Base-by-base conservation (phyloP, 1,140 invertebrate species). In the Euwallacea fornicatus region DNA sequence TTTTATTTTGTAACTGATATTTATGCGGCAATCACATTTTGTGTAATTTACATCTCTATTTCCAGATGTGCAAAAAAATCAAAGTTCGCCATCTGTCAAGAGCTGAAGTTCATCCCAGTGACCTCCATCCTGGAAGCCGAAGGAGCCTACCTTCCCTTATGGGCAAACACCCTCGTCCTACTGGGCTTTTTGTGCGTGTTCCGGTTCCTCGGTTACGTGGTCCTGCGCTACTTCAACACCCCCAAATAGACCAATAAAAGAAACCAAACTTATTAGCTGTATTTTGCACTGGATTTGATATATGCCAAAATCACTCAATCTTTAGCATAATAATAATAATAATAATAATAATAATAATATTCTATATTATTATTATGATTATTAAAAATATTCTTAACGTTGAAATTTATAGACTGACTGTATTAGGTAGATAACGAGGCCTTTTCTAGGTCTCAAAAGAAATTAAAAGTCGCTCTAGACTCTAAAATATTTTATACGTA, bases 101-200 rank as follows among this genome's bases (percentile, higher is more conserved):
- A 85, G 75, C 84, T 85, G 69, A 79, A 78, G 67, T 81, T 83
- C 78, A 91, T 93, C 82, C 88, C 90, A 53, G 84, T 87, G 9
- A 80, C 85, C n/a, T 88, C 89, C 65, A 91, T 93, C 69, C 80
- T 92, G 65, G 85, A 88, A 73, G 85, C 86, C 50, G 88, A 89
- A 76, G 87, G 86, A 66, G 84, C 86, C 16, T 82, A 83, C 62
- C 83, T 84, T 69, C 89, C 91, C 6, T 80, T 93, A 3, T 93
- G 91, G 91, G 86, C 88, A 60, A 93, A 93, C 82, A 92, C 91
- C 7, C 78, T 90, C 2, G 88, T 92, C n/a, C 83, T 93, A 55
- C 75, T 93, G 63, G 84, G 86, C 66, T 93, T 92, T 81, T 85
- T 93, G 58, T 76, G 92, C 66, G 84, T 90, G 59, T 93, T 93